Evolutionary conservation across 2,113 vertebrate genomes (phyloP), one percentile per base, ranked within the genome.

Genomic region (Paraplagusia blochii): DNA sequence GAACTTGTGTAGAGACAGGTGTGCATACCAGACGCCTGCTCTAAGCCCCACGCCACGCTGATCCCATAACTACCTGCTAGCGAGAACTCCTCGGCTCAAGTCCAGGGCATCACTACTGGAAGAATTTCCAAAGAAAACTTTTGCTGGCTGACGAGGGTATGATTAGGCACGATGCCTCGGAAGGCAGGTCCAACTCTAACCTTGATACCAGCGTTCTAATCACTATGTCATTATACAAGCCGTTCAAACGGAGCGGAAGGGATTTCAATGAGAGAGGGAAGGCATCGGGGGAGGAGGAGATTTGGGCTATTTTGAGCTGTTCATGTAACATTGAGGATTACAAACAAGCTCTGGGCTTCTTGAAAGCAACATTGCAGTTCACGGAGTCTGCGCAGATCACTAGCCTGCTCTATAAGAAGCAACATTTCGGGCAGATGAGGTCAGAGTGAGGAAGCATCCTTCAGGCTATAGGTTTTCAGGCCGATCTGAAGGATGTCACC

Each of bases 21-120:
- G 89, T 89, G 88, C 88, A 88, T 88, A 88, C 88, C 88, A 88
- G 86, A 86, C 80, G 74, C 83, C 53, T 69, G 65, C 51, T 44
- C 68, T 72, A 77, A 78, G 66, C 67, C 66, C 74, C 44, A 46
- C 4, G 15, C 72, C 70, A 66, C 58, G 38, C 11, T 11, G 58
- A 76, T 82, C 76, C 70, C 45, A 54, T 81, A 75, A 75, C 77
- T 78, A 85, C 83, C 71, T 81, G 68, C 72, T 70, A 67, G 63
- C 19, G 11, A 67, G 57, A 63, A 38, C 72, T 73, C 57, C 44
- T 56, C 51, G 44, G 70, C 76, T 57, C 44, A 12, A 18, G 9
- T 74, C 80, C 84, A 80, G n/a, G n/a, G 64, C 34, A 40, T 29
- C 15, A 36, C 39, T 49, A 19, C 42, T 42, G 22, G 22, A 52